Conservation (phyloP, 2,888 invertebrate genomes). For the Onchidella celtica region DNA sequence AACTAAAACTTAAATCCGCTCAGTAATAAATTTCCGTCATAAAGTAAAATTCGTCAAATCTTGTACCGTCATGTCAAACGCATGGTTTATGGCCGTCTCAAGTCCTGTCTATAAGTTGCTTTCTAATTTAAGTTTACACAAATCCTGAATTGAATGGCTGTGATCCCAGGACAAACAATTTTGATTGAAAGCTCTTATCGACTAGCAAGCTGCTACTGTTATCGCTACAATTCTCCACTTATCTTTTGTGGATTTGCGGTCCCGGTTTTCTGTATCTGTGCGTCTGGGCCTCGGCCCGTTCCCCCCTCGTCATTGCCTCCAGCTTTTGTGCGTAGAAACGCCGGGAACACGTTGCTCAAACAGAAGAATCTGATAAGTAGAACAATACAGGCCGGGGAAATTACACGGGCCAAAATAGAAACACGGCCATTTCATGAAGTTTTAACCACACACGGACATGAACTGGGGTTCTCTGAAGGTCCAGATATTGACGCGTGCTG, state of each 20-base stretch:
- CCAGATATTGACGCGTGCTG: no score
- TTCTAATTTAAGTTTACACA: neutral
- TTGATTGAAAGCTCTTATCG: slow-evolving; percentile 16
- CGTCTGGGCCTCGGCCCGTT: neutral
- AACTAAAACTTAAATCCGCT: no score
- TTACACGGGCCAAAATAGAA: neutral
- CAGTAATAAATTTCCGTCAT: no score
- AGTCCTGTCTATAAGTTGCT: neutral
- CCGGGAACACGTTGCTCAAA: slow-evolving; percentile 11
- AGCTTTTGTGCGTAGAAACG: neutral
- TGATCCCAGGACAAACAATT: slow-evolving; percentile 29
- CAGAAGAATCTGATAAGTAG: slow-evolving; percentile 8
- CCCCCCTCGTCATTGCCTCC: neutral
- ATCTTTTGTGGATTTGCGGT: neutral
- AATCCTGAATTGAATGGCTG: neutral
- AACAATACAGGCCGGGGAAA: neutral
- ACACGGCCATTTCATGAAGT: no score
- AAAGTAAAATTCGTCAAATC: no score
- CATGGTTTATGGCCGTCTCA: neutral
- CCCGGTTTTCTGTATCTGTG: neutral
- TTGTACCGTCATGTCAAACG: no score
- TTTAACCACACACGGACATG: no score
- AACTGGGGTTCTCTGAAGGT: no score
- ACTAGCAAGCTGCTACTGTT: slow-evolving; percentile 14
- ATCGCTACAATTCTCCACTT: slow-evolving; percentile 18